Conservation (phyloP, 1,140 invertebrate genomes). For the Rhagoletis zephyria region DNA sequence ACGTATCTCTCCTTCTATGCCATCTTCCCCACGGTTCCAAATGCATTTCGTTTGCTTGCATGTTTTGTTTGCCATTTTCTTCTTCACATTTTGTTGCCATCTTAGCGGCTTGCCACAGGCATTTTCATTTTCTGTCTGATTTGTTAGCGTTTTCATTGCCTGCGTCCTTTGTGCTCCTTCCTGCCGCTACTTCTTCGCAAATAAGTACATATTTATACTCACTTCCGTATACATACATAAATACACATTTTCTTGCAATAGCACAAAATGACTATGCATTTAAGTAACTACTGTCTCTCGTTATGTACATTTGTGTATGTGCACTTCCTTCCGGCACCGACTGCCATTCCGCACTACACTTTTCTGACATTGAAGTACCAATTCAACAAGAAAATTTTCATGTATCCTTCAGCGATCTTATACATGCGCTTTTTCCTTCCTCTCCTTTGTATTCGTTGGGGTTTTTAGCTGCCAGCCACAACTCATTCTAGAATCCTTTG, state of each 20-base stretch:
- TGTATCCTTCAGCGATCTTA: conserved; percentile 33
- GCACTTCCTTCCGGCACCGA: conserved; percentile 15
- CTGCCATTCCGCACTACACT: conserved; percentile 20
- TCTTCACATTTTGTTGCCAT: background rate
- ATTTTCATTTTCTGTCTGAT: conserved; percentile 18
- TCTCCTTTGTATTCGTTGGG: background rate
- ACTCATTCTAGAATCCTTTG: background rate
- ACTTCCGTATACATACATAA: background rate
- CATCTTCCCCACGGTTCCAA: background rate
- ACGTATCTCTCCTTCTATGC: background rate
- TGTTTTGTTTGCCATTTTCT: background rate
- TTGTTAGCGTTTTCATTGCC: background rate
- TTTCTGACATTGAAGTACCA: conserved; percentile 43
- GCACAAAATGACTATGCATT: conserved; percentile 8
- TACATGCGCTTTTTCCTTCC: background rate
- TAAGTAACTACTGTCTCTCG: conserved; percentile 14
- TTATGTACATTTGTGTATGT: background rate
- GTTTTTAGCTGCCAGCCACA: background rate
- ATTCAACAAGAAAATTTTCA: conserved; percentile 39
- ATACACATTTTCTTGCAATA: background rate
- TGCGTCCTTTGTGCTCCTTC: too few species aligned
- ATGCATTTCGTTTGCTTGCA: conserved; percentile 10
- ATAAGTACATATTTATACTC: background rate
- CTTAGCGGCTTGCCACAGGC: conserved; percentile 1
- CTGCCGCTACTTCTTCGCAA: too few species aligned